Evolutionary conservation across 2,113 vertebrate species (phyloP), one percentile per base, ranked within the genome.

Genomic region (Nestor notabilis): DNA sequence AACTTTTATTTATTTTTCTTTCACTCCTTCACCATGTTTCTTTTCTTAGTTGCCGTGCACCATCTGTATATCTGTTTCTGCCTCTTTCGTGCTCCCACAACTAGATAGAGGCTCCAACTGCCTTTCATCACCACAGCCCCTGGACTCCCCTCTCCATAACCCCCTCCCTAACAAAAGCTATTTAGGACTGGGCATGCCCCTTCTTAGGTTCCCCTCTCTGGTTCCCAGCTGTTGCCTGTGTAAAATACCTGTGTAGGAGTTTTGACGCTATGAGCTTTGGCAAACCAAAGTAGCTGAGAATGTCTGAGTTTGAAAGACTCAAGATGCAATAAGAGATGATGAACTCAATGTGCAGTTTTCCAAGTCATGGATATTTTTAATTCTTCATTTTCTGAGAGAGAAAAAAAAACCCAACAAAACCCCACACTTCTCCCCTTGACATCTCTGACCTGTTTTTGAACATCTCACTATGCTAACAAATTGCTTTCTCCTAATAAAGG

Each of bases 1-100:
- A 97, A 97, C 90, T 97, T 97, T 97, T 97, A 97, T 97, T 97
- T 97, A 97, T 97, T 96, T 95, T 97, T 91, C 92, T 95, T 92
- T 84, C 89, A 61, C 56, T 97, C 90, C 77, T 97, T 95, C 90
- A 87, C 88, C 72, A 56, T 95, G 95, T 95, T 95, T 97, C 95
- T 95, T 95, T 93, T 90, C 92, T 92, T 87, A 91, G 91, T 91
- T 96, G 89, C 87, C 25, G 9, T 61, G 65, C 49, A 41, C 95
- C 96, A 95, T 95, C 95, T 95, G 92, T 95, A 76, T 91, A 92
- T 95, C 88, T 96, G 74, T 87, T 94, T 87, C 89, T 89, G 74
- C 91, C 69, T 94, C 65, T 91, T 76, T 77, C 24, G 5, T 28
- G 72, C 85, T 93, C 43, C 83, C 52, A 82, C 72, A 89, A 60